phyloP scores from a whole-genome alignment of 2,113 vertebrate species.

The crab-eating macaque (Macaca fascicularis) region T2T-MFA8v1.1 NC_088375.1:108238501-108239000 shows the following conservation, averaged over 20 bases:
- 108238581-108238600: background rate
- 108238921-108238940: background rate
- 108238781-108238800: background rate
- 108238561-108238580: too few species aligned
- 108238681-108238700: background rate
- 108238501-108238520: background rate
- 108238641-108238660: background rate
- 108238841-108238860: background rate
- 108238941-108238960: background rate
- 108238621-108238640: background rate
- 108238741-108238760: background rate
- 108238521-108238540: background rate
- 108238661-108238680: background rate
- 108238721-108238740: background rate
- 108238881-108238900: background rate
- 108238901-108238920: background rate
- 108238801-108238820: background rate
- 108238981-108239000: background rate
- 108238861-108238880: background rate
- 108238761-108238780: background rate
- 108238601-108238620: background rate
- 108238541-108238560: background rate
- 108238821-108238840: too few species aligned
- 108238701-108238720: background rate
- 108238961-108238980: background rate